These are phyloP conservation scores for Alethe castanea DNA, from an alignment of 2,113 vertebrate species.

Conservation along the genomic window DNA sequence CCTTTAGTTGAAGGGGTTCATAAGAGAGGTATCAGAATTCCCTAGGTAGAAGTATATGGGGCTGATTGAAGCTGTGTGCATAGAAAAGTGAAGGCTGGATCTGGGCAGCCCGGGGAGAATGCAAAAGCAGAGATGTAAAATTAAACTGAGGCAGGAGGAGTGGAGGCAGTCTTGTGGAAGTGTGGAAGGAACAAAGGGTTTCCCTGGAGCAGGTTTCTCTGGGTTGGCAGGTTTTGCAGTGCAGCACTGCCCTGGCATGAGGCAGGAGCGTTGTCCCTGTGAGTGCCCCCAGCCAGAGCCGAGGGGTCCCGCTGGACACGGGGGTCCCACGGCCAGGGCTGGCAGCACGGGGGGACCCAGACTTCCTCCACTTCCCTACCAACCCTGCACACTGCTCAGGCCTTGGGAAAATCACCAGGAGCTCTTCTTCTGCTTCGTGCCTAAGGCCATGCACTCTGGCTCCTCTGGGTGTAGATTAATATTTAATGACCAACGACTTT, in stretches of 20 bases:
- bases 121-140: neutral
- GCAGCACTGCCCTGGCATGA: rapidly evolving
- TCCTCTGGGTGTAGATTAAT: neutral
- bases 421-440: neutral
- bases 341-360: too few relatives aligned
- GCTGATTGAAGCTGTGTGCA: neutral
- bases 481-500: neutral
- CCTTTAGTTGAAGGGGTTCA: neutral
- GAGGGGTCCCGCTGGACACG: too few relatives aligned
- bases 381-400: neutral
- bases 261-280: neutral
- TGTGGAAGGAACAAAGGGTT: rapidly evolving
- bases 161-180: neutral
- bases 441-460: neutral
- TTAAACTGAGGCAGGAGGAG: neutral
- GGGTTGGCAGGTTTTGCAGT: neutral
- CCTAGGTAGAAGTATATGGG: neutral
- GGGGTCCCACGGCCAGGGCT: too few relatives aligned
- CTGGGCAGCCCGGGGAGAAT: neutral
- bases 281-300: too few relatives aligned
- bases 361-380: neutral
- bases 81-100: neutral
- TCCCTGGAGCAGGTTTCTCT: neutral
- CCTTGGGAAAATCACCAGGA: neutral
- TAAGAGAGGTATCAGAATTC: neutral